These are phyloP conservation scores for Drosophila simulans DNA, from an alignment of 1,140 invertebrate species.

Conservation along the genomic window DNA sequence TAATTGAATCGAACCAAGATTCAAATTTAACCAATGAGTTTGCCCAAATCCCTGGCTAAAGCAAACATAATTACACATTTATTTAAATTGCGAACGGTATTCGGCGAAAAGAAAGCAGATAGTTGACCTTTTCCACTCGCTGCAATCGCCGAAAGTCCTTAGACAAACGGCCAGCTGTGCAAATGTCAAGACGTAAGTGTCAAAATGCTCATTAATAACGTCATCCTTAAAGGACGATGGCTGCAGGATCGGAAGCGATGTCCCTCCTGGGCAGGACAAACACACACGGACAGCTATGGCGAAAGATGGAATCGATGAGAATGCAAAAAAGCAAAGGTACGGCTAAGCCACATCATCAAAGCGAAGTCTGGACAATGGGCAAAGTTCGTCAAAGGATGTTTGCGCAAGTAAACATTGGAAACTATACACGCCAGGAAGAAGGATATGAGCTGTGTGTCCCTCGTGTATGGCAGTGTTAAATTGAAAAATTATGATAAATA, in stretches of 20 bases:
- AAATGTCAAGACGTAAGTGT: slow-evolving; percentile 84
- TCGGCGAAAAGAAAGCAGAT: slow-evolving; percentile 11
- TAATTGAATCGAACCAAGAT: background rate
- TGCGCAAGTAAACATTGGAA: slow-evolving; percentile 75
- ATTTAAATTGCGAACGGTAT: slow-evolving; percentile 52
- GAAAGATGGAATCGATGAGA: slow-evolving; percentile 75
- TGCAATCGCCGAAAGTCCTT: slow-evolving; percentile 62
- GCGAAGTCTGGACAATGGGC: slow-evolving; percentile 69
- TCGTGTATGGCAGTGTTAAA: slow-evolving; percentile 62
- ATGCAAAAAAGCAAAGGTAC: slow-evolving; percentile 75
- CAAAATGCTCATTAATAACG: slow-evolving; percentile 84
- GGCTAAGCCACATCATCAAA: slow-evolving; percentile 69
- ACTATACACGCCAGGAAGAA: slow-evolving; percentile 53
- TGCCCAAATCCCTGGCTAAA: background rate
- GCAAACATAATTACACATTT: slow-evolving; percentile 66
- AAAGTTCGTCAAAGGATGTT: slow-evolving; percentile 82
- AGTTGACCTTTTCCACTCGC: slow-evolving; percentile 59
- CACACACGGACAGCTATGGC: slow-evolving; percentile 46
- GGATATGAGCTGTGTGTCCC: slow-evolving; percentile 19
- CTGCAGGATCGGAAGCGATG: slow-evolving; percentile 26
- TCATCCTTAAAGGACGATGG: slow-evolving; percentile 57
- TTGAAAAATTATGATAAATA: slow-evolving; percentile 85
- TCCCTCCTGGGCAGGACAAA: slow-evolving; percentile 51
- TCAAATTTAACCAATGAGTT: background rate
- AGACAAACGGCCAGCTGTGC: slow-evolving; percentile 79